Evolutionary conservation across 2,113 vertebrate species (phyloP).

Genomic region (Ciconia maguari): DNA sequence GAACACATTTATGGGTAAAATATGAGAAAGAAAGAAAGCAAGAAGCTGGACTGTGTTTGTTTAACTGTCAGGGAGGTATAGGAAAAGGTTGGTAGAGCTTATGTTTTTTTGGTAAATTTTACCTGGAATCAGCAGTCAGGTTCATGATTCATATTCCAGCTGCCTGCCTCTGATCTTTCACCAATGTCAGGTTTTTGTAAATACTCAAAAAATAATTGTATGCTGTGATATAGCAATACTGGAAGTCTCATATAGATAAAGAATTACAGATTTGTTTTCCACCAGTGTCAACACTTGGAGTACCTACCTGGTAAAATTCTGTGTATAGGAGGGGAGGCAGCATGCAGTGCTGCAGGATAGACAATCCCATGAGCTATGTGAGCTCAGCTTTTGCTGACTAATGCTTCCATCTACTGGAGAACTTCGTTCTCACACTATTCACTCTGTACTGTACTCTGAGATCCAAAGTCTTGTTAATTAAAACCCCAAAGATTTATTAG

Average conservation of each 20-base stretch:
- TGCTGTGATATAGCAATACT: neutral
- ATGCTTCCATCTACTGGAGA: constrained; percentile 55
- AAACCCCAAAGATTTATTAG: neutral
- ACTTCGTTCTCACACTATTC: neutral
- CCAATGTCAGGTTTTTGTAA: neutral
- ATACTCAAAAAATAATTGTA: neutral
- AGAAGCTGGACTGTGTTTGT: neutral
- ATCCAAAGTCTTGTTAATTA: neutral
- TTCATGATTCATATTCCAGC: neutral
- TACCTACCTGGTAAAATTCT: neutral
- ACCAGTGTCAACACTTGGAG: too few relatives aligned
- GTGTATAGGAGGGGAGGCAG: neutral
- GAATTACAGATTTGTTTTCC: neutral
- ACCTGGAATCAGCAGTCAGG: neutral
- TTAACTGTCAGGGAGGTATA: neutral
- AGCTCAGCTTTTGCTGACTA: neutral
- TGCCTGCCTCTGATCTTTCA: neutral
- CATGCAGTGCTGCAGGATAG: neutral
- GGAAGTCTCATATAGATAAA: neutral
- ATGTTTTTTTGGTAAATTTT: neutral
- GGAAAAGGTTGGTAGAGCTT: neutral
- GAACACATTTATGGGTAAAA: neutral
- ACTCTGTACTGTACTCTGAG: neutral
- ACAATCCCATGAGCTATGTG: accelerated
- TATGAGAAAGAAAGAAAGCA: neutral